Base-by-base conservation (phyloP, 2,797 vertebrate species). In the Dipus sagitta region DNA sequence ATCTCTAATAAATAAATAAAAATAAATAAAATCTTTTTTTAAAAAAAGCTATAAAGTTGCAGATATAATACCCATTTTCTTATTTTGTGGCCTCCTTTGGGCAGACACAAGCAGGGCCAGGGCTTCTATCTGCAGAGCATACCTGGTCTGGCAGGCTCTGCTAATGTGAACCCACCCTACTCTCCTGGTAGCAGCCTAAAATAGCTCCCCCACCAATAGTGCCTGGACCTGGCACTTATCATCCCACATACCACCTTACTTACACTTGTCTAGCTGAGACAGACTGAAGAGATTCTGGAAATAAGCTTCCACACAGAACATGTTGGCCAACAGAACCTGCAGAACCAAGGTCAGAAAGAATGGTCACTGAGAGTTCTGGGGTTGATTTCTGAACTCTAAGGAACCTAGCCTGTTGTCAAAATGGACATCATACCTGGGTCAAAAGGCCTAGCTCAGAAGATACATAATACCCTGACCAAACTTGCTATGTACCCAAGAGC, bases 301-400 rank as follows among this genome's bases (percentile, higher is more conserved):
- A 97, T 97, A 98, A 0, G 98, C 98, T 3, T 99, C 99, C 0
- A 79, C 96, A 97, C 99, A 99, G 98, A 99, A 99, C 10, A 98
- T 99, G 98, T 99, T 99, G 84, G 99, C 97, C 76, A 99, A 98
- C 71, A 99, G 98, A 96, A 99, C 98, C 99, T 99, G 97, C 96
- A 86, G 85, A 80, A 92, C 8, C 67, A 15, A 75, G 65, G 23
- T 17, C 26, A 20, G 84, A 65, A 85, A 87, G n/a, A 47, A 58
- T 17, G 38, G 26, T 10, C 4, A 2, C 77, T n/a, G 2, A 79
- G 76, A 28, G 21, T 34, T 20, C 68, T 38, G 75, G 60, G 34
- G 34, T 21, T 23, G 24, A 78, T 6, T 30, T 86, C 58, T 30
- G n/a, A 79, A 68, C 24, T 54, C 81, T 60, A 10, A 77, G 32